A percentile compares a stretch with the other conserved stretches of the same genome.
Evolutionary conservation across 2,113 vertebrate species (phyloP).

Genomic region (Archilochus colubris): DNA sequence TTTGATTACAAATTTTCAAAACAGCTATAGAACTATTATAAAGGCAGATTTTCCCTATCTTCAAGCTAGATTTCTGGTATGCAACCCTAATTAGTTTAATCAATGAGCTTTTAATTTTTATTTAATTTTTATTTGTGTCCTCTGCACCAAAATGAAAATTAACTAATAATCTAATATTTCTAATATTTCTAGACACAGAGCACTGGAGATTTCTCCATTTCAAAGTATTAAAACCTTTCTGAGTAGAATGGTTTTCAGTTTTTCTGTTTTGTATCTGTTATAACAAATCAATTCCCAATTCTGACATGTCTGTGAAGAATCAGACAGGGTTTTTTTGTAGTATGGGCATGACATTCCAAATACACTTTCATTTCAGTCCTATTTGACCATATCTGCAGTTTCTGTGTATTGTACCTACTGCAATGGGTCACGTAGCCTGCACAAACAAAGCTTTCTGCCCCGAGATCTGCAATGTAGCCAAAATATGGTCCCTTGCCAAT

Average conservation of each 20-base stretch:
- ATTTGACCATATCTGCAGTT: background rate
- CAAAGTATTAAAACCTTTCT: background rate
- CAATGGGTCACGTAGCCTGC: background rate
- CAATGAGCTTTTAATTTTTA: conserved; percentile 15
- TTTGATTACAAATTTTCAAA: conserved; percentile 59
- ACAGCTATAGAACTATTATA: conserved; percentile 4
- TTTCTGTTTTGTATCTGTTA: background rate
- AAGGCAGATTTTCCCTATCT: background rate
- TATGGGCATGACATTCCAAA: background rate
- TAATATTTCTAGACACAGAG: background rate
- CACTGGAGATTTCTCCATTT: background rate
- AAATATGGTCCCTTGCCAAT: conserved; percentile 33
- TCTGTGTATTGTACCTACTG: background rate
- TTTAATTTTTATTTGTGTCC: background rate
- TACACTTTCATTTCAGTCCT: background rate
- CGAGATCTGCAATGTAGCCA: background rate
- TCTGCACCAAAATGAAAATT: background rate
- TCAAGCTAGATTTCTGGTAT: conserved; percentile 2
- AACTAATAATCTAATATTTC: background rate
- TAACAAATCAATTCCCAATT: conserved; percentile 15
- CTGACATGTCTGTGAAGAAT: background rate
- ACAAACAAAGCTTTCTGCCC: conserved; percentile 52
- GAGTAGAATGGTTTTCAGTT: background rate
- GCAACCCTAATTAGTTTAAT: background rate
- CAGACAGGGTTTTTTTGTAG: background rate